Percentiles rank a stretch among this genome's conserved stretches.
Evolutionary conservation across 2,113 vertebrate genomes (phyloP).

Genomic region (Chaetodon auriga): DNA sequence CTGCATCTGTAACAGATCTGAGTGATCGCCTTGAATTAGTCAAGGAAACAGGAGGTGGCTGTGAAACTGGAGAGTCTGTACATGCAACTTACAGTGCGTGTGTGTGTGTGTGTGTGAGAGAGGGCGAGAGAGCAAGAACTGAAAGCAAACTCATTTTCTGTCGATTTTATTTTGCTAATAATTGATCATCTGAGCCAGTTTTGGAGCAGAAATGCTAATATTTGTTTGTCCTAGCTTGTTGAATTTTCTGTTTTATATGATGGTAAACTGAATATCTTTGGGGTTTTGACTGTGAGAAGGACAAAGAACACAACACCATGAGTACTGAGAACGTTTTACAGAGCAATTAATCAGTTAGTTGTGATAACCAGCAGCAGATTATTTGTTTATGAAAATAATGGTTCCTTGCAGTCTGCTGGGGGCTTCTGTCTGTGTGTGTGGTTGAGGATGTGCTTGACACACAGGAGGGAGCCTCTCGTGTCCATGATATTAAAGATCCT

Average conservation of each 20-base stretch:
- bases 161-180: background rate
- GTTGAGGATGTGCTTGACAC: background rate
- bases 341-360: background rate
- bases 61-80: constrained; percentile 61
- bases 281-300: background rate
- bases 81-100: background rate
- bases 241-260: background rate
- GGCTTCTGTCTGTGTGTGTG: background rate
- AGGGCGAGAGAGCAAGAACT: background rate
- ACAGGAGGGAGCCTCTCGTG: background rate
- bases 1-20: constrained; percentile 69
- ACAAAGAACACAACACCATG: background rate
- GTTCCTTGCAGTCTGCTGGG: background rate
- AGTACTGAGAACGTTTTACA: background rate
- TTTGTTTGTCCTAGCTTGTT: background rate
- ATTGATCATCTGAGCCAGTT: background rate
- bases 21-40: constrained; percentile 62
- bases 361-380: background rate
- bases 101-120: constrained; percentile 1
- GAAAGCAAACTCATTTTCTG: background rate
- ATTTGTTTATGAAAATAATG: background rate
- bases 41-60: constrained; percentile 63
- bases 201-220: background rate
- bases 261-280: background rate
- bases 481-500: background rate